Evolutionary conservation across 1,140 invertebrate species (phyloP), one percentile per base, ranked within the genome.

Genomic region (Lutraria rhynchaena): DNA sequence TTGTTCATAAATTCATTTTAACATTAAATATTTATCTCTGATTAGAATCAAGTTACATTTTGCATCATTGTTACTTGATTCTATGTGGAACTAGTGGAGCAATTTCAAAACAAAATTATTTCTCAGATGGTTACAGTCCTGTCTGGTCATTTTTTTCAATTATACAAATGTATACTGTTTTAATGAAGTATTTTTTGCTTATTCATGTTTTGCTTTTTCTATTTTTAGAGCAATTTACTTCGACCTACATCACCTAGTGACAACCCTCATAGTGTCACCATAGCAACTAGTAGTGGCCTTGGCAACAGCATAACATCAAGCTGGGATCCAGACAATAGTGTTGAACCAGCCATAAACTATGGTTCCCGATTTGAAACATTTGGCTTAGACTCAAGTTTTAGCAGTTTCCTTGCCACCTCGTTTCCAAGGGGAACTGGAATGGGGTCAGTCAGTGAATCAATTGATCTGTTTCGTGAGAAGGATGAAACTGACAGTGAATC

Each of bases 221-320:
- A 82, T 74, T 84, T 86, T 17, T 33, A 74, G 69, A 73, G 58
- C 58, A 76, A 75, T 67, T 83, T 81, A 73, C 75, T 29, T 37
- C 74, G 57, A 41, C 71, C 49, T 55, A 74, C 24, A 65, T 80
- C 74, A 60, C 84, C 33, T 78, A 87, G 29, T 57, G 76, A 60
- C 69, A 80, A 76, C 19, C 41, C 78, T n/a, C 81, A 83, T 41
- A 87, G 86, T 57, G 41, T 87, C 41, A 84, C 86, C n/a, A 73
- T 80, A 24, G 84, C 82, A 15, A 87, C 86, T 11, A 87, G 86
- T 82, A 75, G 73, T 75, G 86, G 86, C 3, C 75, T 87, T 9
- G 86, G 86, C 0, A 85, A 83, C 61, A 86, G 83, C 29, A 58
- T 86, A 22, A 82, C 84, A 67, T 86, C 86, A 44, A 84, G 83